Conservation (phyloP, 1,140 invertebrate genomes). For the Cyphomyrmex costatus region DNA sequence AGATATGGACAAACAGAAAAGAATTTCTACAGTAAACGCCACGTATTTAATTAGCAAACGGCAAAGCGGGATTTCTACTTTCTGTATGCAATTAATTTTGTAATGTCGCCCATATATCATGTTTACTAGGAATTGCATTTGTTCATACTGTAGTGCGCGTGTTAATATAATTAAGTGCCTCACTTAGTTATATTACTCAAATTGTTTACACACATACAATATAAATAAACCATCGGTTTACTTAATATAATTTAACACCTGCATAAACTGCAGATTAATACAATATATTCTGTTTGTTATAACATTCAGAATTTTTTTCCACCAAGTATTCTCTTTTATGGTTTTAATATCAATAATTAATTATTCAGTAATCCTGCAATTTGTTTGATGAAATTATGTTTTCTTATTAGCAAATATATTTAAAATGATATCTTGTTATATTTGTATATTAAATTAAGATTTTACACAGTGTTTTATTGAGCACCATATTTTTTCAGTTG, state of each 20-base stretch:
- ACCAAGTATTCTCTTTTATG: background rate
- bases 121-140: slow-evolving; percentile 44
- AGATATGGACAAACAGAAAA: slow-evolving; percentile 6
- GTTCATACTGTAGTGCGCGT: background rate
- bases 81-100: slow-evolving; percentile 60
- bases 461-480: background rate
- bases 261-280: background rate
- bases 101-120: slow-evolving; percentile 43
- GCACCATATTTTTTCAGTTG: slow-evolving; percentile 7
- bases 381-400: background rate
- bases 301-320: background rate
- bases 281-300: background rate
- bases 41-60: slow-evolving; percentile 54
- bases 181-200: slow-evolving; percentile 47
- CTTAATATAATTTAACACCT: slow-evolving; percentile 17
- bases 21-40: background rate
- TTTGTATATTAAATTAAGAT: background rate
- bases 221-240: slow-evolving; percentile 35
- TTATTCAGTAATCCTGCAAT: background rate
- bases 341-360: background rate
- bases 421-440: slow-evolving; percentile 5
- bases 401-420: background rate
- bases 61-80: slow-evolving; percentile 47
- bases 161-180: slow-evolving; percentile 55
- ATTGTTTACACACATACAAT: slow-evolving; percentile 41